Conservation (phyloP, 53 echinoderm and acorn worm genomes). For the Patiria pectinifera region DNA sequence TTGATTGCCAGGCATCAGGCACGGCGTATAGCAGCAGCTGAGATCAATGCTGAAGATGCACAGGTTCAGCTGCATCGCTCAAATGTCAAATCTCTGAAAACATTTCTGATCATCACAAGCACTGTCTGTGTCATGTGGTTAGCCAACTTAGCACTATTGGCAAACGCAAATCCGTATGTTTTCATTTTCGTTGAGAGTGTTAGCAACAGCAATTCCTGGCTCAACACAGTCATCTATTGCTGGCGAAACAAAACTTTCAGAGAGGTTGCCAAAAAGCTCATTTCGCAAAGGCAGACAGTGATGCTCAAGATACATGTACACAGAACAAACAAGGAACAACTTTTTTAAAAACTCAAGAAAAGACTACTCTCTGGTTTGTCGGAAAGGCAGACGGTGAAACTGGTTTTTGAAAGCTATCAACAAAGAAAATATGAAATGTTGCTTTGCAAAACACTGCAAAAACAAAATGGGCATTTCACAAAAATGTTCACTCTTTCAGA, state of each 20-base stretch:
- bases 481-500: too few relatives aligned
- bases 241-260: conserved; percentile 14
- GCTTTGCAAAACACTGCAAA: too few relatives aligned
- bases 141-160: neutral
- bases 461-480: too few relatives aligned
- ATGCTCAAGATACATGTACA: neutral
- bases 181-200: neutral
- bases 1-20: conserved; percentile 34
- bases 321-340: neutral
- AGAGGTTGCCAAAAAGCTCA: neutral
- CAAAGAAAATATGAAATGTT: too few relatives aligned
- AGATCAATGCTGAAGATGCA: conserved; percentile 19
- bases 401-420: too few relatives aligned
- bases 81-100: conserved; percentile 26
- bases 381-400: too few relatives aligned
- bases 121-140: too few relatives aligned
- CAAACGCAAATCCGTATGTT: neutral
- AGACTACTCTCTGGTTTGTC: neutral
- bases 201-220: conserved; percentile 15
- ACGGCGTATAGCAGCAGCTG: conserved; percentile 42
- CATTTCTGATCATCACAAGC: conserved; percentile 25
- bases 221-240: conserved; percentile 9
- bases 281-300: neutral
- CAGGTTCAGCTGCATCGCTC: conserved; percentile 36
- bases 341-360: neutral